phyloP scores from a whole-genome alignment of 2,797 vertebrate species.

The Danio choprae region DNA sequence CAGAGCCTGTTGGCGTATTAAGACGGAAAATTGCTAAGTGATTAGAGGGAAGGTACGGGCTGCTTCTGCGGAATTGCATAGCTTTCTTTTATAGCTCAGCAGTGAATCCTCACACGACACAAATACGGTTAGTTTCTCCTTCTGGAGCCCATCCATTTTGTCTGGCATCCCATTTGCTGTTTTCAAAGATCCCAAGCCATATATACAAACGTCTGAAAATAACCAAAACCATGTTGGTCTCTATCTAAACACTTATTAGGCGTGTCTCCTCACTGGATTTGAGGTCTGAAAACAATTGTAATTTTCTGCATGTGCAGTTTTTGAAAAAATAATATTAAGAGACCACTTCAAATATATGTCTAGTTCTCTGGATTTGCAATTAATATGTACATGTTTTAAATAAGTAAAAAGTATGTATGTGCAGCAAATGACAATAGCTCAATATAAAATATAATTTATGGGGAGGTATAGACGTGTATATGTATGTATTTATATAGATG shows the following conservation, averaged over 20 bases:
- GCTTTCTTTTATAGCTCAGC: slow-evolving; percentile 58
- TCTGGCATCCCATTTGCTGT: slow-evolving; percentile 70
- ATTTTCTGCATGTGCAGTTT: no score
- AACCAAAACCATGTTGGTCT: slow-evolving; percentile 66
- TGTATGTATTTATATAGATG: no score
- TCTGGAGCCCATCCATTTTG: slow-evolving; percentile 69
- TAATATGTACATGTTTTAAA: no score
- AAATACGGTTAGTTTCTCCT: slow-evolving; percentile 67
- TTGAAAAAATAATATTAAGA: no score
- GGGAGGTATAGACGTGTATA: no score
- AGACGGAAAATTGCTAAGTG: slow-evolving; percentile 58
- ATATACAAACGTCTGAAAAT: slow-evolving; percentile 73
- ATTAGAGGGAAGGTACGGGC: slow-evolving; percentile 63
- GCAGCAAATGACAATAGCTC: no score
- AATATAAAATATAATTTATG: no score
- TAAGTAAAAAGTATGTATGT: no score
- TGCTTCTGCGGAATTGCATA: slow-evolving; percentile 61
- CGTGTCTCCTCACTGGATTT: slow-evolving; percentile 24
- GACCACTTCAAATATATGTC: no score
- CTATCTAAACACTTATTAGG: slow-evolving; percentile 63
- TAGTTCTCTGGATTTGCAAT: no score
- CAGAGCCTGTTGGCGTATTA: slow-evolving; percentile 38
- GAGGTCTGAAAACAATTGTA: no score
- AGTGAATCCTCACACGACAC: slow-evolving; percentile 56
- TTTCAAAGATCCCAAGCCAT: slow-evolving; percentile 67